These are phyloP conservation scores for Palythoa grandiflora DNA, from an alignment of 92 coral and sea anemone genomes.

Conservation along the genomic window DNA sequence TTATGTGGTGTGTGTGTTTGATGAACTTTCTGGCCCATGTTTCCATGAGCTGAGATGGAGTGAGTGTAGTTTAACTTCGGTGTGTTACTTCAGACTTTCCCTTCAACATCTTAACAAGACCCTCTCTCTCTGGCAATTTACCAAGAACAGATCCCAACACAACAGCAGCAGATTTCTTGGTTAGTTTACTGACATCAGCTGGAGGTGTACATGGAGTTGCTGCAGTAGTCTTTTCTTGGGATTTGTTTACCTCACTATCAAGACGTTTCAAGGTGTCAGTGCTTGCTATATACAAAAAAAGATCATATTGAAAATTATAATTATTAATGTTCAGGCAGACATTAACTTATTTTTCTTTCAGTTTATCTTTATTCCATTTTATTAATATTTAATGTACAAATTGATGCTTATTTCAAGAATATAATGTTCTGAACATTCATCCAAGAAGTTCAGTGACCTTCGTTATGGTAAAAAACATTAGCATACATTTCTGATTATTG, in stretches of 20 bases:
- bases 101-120: slow-evolving; percentile 22
- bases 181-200: neutral
- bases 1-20: too few species aligned
- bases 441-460: slow-evolving; percentile 6
- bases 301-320: neutral
- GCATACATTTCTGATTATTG: neutral
- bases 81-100: slow-evolving; percentile 31
- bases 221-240: slow-evolving; percentile 9
- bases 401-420: slow-evolving; percentile 12
- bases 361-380: slow-evolving; percentile 9
- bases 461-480: slow-evolving; percentile 1
- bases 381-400: slow-evolving; percentile 6
- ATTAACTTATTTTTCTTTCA: slow-evolving; percentile 4
- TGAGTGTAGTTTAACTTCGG: neutral
- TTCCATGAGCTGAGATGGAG: slow-evolving; percentile 25
- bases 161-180: slow-evolving; percentile 33
- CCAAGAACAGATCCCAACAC: slow-evolving; percentile 7
- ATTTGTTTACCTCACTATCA: neutral
- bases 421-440: slow-evolving; percentile 5
- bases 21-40: slow-evolving; percentile 32
- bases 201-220: slow-evolving; percentile 15
- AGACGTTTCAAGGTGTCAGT: slow-evolving; percentile 2
- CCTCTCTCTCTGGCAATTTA: slow-evolving; percentile 30
- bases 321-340: slow-evolving; percentile 16
- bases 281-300: slow-evolving; percentile 4